Percentiles rank a stretch among this genome's conserved stretches.
These are phyloP conservation scores for Formica selysi DNA, from an alignment of 1,140 invertebrate genomes.

Conservation along the genomic window DNA sequence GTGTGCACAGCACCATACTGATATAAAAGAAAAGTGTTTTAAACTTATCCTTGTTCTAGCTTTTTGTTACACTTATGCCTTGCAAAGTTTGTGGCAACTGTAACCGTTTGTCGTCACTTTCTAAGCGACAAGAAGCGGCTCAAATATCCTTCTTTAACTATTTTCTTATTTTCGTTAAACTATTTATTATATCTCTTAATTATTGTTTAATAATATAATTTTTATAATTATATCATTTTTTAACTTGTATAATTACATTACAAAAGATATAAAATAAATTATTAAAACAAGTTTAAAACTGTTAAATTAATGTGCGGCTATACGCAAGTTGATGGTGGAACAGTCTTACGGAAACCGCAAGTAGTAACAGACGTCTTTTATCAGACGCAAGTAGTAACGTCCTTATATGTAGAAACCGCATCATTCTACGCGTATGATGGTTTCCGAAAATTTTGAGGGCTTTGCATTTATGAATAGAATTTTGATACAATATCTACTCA, in stretches of 20 bases:
- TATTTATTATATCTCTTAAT: neutral
- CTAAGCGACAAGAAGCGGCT: neutral
- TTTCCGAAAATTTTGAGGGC: neutral
- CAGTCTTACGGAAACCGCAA: slow-evolving; percentile 10
- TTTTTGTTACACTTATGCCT: slow-evolving; percentile 51
- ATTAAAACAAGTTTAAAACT: neutral
- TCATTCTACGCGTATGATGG: neutral
- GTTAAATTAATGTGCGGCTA: slow-evolving; percentile 2
- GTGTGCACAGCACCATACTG: slow-evolving; percentile 13
- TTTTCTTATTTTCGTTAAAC: neutral
- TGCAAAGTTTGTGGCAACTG: slow-evolving; percentile 46
- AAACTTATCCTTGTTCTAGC: slow-evolving; percentile 38
- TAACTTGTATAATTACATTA: neutral
- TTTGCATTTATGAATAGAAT: slow-evolving; percentile 49
- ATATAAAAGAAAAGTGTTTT: slow-evolving; percentile 56
- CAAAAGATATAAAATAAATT: neutral
- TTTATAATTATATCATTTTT: neutral
- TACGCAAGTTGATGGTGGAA: neutral
- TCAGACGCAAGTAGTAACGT: slow-evolving; percentile 36
- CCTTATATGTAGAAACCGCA: neutral
- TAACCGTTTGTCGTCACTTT: slow-evolving; percentile 20
- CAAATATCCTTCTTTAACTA: neutral
- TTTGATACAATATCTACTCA: neutral
- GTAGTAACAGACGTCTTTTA: slow-evolving; percentile 29
- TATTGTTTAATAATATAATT: neutral